Base-by-base conservation (phyloP, 1,140 invertebrate genomes). In the Globodera rostochiensis region DNA sequence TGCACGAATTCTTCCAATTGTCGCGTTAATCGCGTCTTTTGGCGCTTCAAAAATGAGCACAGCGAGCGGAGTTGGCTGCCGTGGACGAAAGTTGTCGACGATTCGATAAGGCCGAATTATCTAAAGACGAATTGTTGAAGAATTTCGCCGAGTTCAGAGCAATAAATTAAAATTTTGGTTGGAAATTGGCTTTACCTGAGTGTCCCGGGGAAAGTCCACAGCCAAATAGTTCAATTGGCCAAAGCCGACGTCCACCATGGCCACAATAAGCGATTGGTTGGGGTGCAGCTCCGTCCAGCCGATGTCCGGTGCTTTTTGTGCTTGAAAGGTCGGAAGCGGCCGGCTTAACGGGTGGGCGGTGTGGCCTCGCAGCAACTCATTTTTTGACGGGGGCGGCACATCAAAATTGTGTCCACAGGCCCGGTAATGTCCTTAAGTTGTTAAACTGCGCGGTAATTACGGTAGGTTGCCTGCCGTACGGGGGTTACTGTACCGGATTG, bases 381-480 rank as follows among this genome's bases (percentile, higher is more conserved):
- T 66, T 49, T 73, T 71, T 15, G 13, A 46, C 2, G 9, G 25
- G 11, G 19, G 79, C 4, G 25, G 15, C 36, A 79, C 74, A 15
- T 73, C 60, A 74, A 86, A 89, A 25, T 89, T 80, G 78, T 88
- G 87, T 21, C 88, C 87, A 81, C 87, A 88, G 13, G 85, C 87
- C 46, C 88, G 78, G 74, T 88, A 88, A 53, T 76, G 50, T 19
- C 87, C 86, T 87, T n/a, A 60, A 88, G 8, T 3, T 15, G 25
- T 0, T 1, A 36, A 36, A 36, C 25, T 36, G 25, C 25, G 25
- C 25, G 36, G 36, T 36, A 36, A 36, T 6, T 7, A 74, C 53
- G 21, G 13, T 46, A 50, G 19, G 11, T 45, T n/a, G 19, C 70
- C 21, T 64, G 74, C 75, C 4, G 15, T n/a, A 75, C 4, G 57